Percentiles rank a stretch among this genome's conserved stretches.
Evolutionary conservation across 2,797 vertebrate species (phyloP).

Genomic region (Siniperca obscura): DNA sequence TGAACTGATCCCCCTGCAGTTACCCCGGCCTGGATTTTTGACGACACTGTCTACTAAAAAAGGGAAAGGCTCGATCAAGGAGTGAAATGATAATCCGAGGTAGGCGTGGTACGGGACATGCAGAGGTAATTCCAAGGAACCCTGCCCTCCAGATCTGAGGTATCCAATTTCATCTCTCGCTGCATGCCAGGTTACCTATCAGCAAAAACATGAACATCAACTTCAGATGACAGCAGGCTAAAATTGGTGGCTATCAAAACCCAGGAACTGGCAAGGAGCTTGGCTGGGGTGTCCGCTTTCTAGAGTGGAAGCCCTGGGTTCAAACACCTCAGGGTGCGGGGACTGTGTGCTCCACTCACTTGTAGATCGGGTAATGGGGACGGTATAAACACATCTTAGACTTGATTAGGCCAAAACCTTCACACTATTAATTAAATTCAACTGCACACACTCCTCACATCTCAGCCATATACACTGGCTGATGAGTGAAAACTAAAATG

Average conservation of each 20-base stretch:
- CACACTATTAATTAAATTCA: constrained; percentile 72
- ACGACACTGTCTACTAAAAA: constrained; percentile 76
- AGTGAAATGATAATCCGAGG: constrained; percentile 78
- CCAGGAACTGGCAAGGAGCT: constrained; percentile 70
- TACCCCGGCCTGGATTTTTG: constrained; percentile 49
- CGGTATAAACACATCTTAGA: constrained; percentile 59
- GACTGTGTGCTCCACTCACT: constrained; percentile 38
- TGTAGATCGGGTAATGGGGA: constrained; percentile 43
- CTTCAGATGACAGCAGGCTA: constrained; percentile 83
- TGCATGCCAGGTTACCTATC: constrained; percentile 73
- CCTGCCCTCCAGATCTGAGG: constrained; percentile 76
- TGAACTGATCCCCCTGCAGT: constrained; percentile 64
- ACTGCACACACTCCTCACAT: constrained; percentile 48
- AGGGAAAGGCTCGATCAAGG: constrained; percentile 79
- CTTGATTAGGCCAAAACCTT: constrained; percentile 57
- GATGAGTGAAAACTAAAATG: constrained; percentile 29
- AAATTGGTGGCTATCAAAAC: constrained; percentile 84
- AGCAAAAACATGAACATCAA: constrained; percentile 83
- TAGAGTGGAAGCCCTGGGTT: constrained; percentile 77
- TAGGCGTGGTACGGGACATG: constrained; percentile 49
- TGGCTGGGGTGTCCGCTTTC: constrained; percentile 74
- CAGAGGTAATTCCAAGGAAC: constrained; percentile 76
- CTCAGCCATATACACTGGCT: constrained; percentile 23
- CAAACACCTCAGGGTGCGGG: constrained; percentile 61
- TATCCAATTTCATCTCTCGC: constrained; percentile 75